Percentiles rank a stretch among this genome's conserved stretches.
Evolutionary conservation across 2,113 vertebrate genomes (phyloP).

Genomic region (Brachypteracias leptosomus): DNA sequence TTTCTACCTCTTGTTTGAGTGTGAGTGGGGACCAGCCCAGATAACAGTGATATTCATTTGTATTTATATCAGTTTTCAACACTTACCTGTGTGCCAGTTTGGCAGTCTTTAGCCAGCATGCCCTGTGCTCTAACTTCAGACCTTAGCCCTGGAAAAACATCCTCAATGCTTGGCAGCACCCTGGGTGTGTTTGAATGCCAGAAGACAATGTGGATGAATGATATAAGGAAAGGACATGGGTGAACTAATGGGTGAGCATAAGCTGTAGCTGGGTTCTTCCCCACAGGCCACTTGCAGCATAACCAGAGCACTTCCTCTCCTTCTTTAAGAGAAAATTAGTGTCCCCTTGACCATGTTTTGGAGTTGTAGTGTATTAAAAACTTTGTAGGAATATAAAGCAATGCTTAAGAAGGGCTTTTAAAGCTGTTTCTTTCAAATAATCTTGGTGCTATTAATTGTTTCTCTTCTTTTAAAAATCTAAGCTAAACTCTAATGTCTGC

Average conservation of each 20-base stretch:
- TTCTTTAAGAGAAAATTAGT: neutral
- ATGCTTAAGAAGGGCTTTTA: neutral
- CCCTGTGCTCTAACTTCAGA: neutral
- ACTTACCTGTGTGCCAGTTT: neutral
- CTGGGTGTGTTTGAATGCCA: neutral
- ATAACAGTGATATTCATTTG: neutral
- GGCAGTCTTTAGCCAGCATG: neutral
- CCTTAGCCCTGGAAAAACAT: neutral
- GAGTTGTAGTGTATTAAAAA: neutral
- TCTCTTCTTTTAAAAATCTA: neutral
- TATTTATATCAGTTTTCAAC: neutral
- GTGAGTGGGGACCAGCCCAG: neutral
- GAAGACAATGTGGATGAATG: neutral
- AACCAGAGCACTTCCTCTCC: neutral
- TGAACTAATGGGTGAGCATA: neutral
- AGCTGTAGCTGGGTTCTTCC: neutral
- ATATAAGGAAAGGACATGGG: neutral
- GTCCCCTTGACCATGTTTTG: neutral
- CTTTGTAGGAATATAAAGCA: neutral
- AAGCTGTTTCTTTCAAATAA: neutral
- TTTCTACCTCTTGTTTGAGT: neutral
- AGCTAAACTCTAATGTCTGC: neutral
- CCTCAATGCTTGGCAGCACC: neutral
- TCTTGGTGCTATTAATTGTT: neutral
- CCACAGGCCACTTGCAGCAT: fast-evolving